Evolutionary conservation across 2,797 vertebrate genomes (phyloP).

Genomic region (Siniperca undulata): DNA sequence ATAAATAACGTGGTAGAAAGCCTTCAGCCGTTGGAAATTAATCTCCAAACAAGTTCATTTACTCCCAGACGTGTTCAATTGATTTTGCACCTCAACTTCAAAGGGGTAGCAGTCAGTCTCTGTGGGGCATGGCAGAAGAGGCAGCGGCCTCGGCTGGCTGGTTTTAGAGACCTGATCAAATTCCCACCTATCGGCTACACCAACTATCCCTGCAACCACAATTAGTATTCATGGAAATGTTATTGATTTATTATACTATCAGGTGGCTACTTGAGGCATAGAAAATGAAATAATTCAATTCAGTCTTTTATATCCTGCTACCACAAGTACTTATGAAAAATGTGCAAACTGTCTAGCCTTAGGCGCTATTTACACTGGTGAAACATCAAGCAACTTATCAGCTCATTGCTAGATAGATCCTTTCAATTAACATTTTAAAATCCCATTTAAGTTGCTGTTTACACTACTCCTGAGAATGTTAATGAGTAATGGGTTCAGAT

Average conservation of each 20-base stretch:
- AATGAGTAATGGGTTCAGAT: constrained; percentile 50
- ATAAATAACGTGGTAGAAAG: constrained; percentile 70
- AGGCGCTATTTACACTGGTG: constrained; percentile 63
- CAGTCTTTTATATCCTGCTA: constrained; percentile 56
- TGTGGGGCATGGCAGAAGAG: constrained; percentile 51
- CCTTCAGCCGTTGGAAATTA: constrained; percentile 80
- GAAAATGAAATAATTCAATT: constrained; percentile 64
- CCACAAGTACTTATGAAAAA: constrained; percentile 58
- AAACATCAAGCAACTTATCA: constrained; percentile 59
- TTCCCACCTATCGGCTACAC: constrained; percentile 62
- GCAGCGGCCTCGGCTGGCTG: constrained; percentile 64
- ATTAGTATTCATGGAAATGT: constrained; percentile 82
- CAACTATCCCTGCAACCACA: constrained; percentile 71
- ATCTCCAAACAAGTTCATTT: constrained; percentile 85
- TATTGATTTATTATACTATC: constrained; percentile 75
- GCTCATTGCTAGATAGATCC: constrained; percentile 57
- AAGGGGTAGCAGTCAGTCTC: constrained; percentile 70
- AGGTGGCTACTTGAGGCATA: constrained; percentile 58
- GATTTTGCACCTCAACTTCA: constrained; percentile 85
- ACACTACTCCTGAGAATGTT: constrained; percentile 57
- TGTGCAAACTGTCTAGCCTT: constrained; percentile 56
- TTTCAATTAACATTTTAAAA: constrained; percentile 67
- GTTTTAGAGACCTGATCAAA: constrained; percentile 73
- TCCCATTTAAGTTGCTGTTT: constrained; percentile 66
- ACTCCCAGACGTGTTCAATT: constrained; percentile 83